Evolutionary conservation across 2,888 invertebrate species (phyloP).

Genomic region (Tinea semifulvella): DNA sequence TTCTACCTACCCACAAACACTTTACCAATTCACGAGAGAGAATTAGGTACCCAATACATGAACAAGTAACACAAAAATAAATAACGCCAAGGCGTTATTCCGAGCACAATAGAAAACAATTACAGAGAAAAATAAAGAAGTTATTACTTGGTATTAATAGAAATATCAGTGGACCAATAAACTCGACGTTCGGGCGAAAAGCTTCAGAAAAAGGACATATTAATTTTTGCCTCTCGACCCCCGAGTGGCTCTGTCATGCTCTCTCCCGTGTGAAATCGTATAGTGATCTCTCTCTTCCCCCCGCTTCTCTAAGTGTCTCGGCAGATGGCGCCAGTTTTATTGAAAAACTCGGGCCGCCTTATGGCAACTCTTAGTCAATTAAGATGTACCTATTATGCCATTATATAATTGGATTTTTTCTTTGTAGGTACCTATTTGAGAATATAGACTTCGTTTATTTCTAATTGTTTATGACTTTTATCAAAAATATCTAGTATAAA

Average conservation of each 20-base stretch:
- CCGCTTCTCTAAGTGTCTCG: slow-evolving; percentile 56
- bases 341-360: slow-evolving; percentile 57
- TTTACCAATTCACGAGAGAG: too few relatives aligned
- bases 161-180: slow-evolving; percentile 11
- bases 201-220: slow-evolving; percentile 60
- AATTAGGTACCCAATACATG: too few relatives aligned
- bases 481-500: too few relatives aligned
- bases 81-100: slow-evolving; percentile 1
- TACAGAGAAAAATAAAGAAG: slow-evolving; percentile 1
- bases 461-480: too few relatives aligned
- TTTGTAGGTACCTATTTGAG: too few relatives aligned
- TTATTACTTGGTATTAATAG: slow-evolving; percentile 10
- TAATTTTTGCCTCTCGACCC: slow-evolving; percentile 49
- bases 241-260: slow-evolving; percentile 30
- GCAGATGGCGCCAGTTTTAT: slow-evolving; percentile 62
- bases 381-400: slow-evolving; percentile 41
- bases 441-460: too few relatives aligned
- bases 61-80: too few relatives aligned
- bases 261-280: slow-evolving; percentile 20
- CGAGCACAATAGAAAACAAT: slow-evolving; percentile 5
- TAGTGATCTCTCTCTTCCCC: slow-evolving; percentile 35
- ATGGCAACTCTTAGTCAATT: slow-evolving; percentile 58
- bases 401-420: background rate
- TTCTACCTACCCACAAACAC: too few relatives aligned
- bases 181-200: slow-evolving; percentile 36